Conservation (phyloP, 2,797 vertebrate genomes). For the Cossypha dichroa region DNA sequence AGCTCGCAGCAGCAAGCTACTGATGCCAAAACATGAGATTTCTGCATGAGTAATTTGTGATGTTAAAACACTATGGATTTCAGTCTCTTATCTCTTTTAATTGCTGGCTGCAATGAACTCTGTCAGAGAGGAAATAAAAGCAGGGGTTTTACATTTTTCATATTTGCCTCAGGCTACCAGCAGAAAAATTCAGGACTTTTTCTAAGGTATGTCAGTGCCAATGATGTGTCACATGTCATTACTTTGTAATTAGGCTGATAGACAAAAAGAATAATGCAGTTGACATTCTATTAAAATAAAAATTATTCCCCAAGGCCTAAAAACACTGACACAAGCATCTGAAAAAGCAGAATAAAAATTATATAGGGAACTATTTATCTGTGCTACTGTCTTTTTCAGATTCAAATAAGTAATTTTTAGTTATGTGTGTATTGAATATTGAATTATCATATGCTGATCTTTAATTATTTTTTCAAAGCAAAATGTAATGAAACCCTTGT, state of each 20-base stretch:
- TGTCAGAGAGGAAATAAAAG: not conserved
- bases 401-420: slow-evolving; percentile 28
- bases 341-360: not conserved
- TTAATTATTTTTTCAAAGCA: not conserved
- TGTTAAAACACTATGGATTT: not conserved
- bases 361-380: not conserved
- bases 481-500: not conserved
- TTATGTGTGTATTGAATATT: slow-evolving; percentile 2
- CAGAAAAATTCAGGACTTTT: slow-evolving; percentile 26
- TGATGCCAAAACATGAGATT: not conserved
- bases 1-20: not conserved
- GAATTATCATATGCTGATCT: not conserved
- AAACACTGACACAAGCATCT: slow-evolving; percentile 37
- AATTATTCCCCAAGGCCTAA: slow-evolving; percentile 24
- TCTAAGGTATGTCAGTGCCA: slow-evolving; percentile 15
- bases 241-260: slow-evolving; percentile 70
- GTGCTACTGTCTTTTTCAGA: not conserved
- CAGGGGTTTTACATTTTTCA: not conserved
- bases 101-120: not conserved
- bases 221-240: slow-evolving; percentile 24
- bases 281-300: slow-evolving; percentile 50
- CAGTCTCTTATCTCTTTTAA: not conserved
- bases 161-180: slow-evolving; percentile 10
- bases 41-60: not conserved
- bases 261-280: slow-evolving; percentile 42